phyloP scores from a whole-genome alignment of 2,797 vertebrate genomes.

The Liparis tanakae region DNA sequence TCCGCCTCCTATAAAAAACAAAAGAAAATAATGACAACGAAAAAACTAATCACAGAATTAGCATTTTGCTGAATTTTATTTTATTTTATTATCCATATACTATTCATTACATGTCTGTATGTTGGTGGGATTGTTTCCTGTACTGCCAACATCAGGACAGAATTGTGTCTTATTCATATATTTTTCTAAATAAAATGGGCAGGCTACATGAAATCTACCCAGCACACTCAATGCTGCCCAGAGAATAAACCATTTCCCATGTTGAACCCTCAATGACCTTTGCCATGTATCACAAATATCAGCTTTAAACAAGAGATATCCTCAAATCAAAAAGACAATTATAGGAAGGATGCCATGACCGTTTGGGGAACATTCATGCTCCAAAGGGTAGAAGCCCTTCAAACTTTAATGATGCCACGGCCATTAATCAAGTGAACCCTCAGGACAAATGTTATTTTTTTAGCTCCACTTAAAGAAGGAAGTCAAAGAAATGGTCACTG shows the following conservation, averaged over 20 bases:
- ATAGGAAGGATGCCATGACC: constrained; percentile 22
- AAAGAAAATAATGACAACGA: constrained; percentile 19
- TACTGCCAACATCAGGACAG: constrained; percentile 5
- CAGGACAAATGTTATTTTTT: constrained; percentile 43
- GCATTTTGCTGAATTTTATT: constrained; percentile 1
- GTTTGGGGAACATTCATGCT: constrained; percentile 25
- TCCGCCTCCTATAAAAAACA: constrained; percentile 23
- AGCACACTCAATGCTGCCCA: not conserved
- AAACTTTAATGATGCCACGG: constrained; percentile 48
- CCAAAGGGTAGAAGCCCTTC: constrained; percentile 25
- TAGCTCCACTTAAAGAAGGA: constrained; percentile 25
- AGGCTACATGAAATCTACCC: constrained; percentile 12
- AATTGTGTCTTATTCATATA: not conserved
- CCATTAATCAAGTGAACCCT: constrained; percentile 49
- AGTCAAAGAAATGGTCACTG: constrained; percentile 16
- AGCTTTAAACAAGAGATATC: constrained; percentile 28
- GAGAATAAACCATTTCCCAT: constrained; percentile 14
- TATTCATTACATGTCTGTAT: not conserved
- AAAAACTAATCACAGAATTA: constrained; percentile 15
- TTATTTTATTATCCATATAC: not conserved
- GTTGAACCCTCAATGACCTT: constrained; percentile 10
- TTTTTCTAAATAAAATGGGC: not conserved
- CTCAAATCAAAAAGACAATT: constrained; percentile 28
- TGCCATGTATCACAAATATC: constrained; percentile 20
- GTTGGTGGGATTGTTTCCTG: not conserved